A percentile compares a stretch with the other conserved stretches of the same genome.
Evolutionary conservation across 2,888 invertebrate species (phyloP).

Genomic region (Troides aeacus): DNA sequence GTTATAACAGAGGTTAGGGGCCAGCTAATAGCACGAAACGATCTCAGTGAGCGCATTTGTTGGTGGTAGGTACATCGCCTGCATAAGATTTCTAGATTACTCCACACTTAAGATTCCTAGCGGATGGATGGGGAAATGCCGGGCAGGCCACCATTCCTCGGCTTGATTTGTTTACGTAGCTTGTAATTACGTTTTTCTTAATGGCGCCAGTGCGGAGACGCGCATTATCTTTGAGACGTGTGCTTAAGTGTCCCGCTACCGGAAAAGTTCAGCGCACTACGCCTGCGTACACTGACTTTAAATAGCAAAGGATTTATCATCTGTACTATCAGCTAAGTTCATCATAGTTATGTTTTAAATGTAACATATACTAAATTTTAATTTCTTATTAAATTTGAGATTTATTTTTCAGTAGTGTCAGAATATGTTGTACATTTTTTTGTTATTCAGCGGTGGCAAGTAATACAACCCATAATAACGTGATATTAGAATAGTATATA

Average conservation of each 20-base stretch:
- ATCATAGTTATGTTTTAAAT: neutral
- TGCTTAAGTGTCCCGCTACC: conserved; percentile 41
- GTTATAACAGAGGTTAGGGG: conserved; percentile 36
- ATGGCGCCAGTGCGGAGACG: conserved; percentile 43
- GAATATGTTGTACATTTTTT: too few relatives aligned
- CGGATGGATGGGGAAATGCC: conserved; percentile 48
- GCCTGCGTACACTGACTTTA: conserved; percentile 1
- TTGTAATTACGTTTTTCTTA: conserved; percentile 57
- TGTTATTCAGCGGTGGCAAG: too few relatives aligned
- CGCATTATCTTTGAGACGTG: conserved; percentile 34
- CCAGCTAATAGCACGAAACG: conserved; percentile 46
- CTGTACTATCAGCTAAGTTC: neutral
- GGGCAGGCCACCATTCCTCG: conserved; percentile 46
- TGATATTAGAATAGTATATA: too few relatives aligned
- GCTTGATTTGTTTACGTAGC: conserved; percentile 58
- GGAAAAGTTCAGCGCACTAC: conserved; percentile 37
- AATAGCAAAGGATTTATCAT: conserved; percentile 3
- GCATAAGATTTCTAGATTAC: conserved; percentile 54
- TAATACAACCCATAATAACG: too few relatives aligned
- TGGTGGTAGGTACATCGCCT: conserved; percentile 45
- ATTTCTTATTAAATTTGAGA: too few relatives aligned
- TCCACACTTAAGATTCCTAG: conserved; percentile 65
- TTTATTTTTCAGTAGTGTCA: too few relatives aligned
- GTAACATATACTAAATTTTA: neutral
- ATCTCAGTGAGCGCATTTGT: conserved; percentile 37